Base-by-base conservation (phyloP, 2,113 vertebrate species). In the Oncorhynchus clarkii region DNA sequence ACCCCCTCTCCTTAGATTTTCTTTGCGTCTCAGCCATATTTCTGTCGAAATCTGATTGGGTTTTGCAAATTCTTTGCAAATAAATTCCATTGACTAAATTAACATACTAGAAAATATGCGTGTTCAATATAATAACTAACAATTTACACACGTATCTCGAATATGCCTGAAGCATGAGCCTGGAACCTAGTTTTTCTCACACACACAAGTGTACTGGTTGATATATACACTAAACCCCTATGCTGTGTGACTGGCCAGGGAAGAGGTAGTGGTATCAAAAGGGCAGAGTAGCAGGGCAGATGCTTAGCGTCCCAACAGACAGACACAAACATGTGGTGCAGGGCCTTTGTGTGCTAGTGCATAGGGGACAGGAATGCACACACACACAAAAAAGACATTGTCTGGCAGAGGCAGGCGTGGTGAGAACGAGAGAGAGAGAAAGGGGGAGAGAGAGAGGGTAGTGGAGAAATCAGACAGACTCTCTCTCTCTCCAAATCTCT, bases 311-410 rank as follows among this genome's bases (percentile, higher is more conserved):
- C 77, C 85, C 67, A 83, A 81, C 85, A 85, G 77, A 26, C 77
- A 87, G n/a, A 85, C 8, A 45, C 39, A 45, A 45, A 45, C 87
- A 88, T 84, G 89, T 86, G 88, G 87, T 85, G 81, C 86, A 34
- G 82, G 87, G 83, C 84, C 84, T 91, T 90, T 89, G 91, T 90
- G 89, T 91, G 88, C 89, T 83, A 80, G 87, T 88, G 87, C 87
- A 91, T 75, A 86, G 88, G 89, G 87, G 83, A 76, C 87, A 91
- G 87, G 90, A 92, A 94, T 92, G 89, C 88, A 86, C 86, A 88
- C 81, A 88, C 81, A 86, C 86, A 91, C 92, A 93, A 92, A 92
- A 93, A 92, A 90, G 83, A 89, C 91, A 93, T 93, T 93, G 93
- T 93, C 85, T 86, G 84, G 78, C 83, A 90, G 85, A 87, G 81